Conservation (phyloP, 2,113 vertebrate species). For the Python bivittatus region DNA sequence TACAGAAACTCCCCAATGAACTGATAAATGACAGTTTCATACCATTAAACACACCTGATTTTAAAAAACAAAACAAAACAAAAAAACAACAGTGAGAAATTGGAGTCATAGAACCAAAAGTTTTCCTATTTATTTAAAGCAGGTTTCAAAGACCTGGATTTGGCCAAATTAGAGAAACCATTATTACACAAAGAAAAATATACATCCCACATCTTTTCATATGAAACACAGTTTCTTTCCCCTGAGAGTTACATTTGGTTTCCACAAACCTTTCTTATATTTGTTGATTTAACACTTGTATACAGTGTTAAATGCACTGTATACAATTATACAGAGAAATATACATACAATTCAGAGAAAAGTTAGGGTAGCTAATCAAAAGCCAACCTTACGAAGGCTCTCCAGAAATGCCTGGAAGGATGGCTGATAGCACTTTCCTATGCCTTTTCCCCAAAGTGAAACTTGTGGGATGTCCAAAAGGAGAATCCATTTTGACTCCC, state of each 20-base stretch:
- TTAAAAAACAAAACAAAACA: too few relatives aligned
- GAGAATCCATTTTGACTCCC: neutral
- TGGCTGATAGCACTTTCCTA: neutral
- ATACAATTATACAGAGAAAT: too few relatives aligned
- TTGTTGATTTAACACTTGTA: neutral
- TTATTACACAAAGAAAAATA: neutral
- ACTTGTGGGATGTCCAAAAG: neutral
- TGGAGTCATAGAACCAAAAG: neutral
- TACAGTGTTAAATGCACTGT: too few relatives aligned
- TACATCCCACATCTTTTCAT: neutral
- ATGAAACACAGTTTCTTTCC: neutral
- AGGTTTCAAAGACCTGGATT: constrained; percentile 53
- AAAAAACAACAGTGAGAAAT: neutral
- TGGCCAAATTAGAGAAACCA: constrained; percentile 45
- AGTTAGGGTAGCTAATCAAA: neutral
- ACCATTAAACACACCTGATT: constrained; percentile 52
- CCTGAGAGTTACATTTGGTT: neutral
- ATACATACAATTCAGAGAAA: neutral
- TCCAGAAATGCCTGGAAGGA: neutral
- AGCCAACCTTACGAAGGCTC: neutral
- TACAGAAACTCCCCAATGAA: constrained; percentile 41
- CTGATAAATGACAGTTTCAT: constrained; percentile 47
- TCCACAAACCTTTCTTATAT: neutral
- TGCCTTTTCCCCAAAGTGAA: neutral
- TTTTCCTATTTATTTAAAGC: constrained; percentile 46